These are phyloP conservation scores for Venustaconcha ellipsiformis DNA, from an alignment of 1,140 invertebrate genomes.

Conservation along the genomic window DNA sequence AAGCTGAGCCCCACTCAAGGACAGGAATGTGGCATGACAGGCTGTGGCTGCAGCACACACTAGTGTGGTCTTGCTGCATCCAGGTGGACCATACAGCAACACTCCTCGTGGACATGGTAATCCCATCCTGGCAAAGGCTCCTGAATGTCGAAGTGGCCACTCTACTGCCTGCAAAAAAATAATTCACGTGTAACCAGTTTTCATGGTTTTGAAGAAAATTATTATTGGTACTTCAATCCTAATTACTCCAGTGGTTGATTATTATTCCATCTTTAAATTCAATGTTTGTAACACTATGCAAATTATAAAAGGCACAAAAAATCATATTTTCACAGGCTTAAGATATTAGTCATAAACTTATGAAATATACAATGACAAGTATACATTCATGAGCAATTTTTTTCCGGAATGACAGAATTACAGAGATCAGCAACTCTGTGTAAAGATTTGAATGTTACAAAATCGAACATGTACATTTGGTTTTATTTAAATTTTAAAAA, in stretches of 20 bases:
- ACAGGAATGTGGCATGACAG: constrained; percentile 74
- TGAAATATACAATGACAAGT: too few relatives aligned
- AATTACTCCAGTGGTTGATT: too few relatives aligned
- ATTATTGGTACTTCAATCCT: too few relatives aligned
- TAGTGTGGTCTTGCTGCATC: constrained; percentile 65
- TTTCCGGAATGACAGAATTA: too few relatives aligned
- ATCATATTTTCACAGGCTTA: too few relatives aligned
- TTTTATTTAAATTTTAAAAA: not conserved
- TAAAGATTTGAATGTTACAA: not conserved
- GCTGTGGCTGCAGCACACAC: constrained; percentile 61
- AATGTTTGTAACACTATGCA: too few relatives aligned
- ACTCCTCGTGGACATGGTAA: constrained; percentile 58
- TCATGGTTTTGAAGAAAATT: too few relatives aligned
- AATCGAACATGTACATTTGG: not conserved
- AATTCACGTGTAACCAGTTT: too few relatives aligned
- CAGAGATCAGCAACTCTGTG: not conserved
- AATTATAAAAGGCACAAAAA: too few relatives aligned
- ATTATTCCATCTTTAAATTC: too few relatives aligned
- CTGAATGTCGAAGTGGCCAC: constrained; percentile 63
- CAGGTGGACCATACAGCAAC: constrained; percentile 63
- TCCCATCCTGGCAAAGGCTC: constrained; percentile 57
- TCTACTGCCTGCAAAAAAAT: constrained; percentile 59
- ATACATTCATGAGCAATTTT: too few relatives aligned
- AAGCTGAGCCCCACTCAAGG: constrained; percentile 76
- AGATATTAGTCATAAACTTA: too few relatives aligned